A percentile compares a stretch with the other conserved stretches of the same genome.
phyloP scores from a whole-genome alignment of 2,888 invertebrate species.

The Morpho deidamia region DNA sequence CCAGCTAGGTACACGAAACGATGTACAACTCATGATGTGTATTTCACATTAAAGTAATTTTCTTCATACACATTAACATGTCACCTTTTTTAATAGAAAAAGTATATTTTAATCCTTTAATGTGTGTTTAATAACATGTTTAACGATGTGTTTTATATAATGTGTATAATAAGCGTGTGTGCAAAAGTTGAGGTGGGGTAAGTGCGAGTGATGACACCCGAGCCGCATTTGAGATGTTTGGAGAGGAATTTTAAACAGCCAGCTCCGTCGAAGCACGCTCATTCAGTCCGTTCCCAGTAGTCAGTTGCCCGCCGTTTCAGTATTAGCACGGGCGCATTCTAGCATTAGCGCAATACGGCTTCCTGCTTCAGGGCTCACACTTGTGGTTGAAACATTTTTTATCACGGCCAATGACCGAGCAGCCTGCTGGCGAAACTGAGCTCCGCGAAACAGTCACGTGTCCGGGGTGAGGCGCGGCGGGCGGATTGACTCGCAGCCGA shows the following conservation, averaged over 20 bases:
- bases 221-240: constrained; percentile 51
- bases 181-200: constrained; percentile 17
- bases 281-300: constrained; percentile 33
- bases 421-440: constrained; percentile 64
- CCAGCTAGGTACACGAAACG: constrained; percentile 4
- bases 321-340: constrained; percentile 36
- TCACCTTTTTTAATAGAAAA: too few species aligned
- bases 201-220: constrained; percentile 42
- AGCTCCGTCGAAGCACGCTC: constrained; percentile 13
- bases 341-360: constrained; percentile 48
- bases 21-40: neutral
- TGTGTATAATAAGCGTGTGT: constrained; percentile 1
- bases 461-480: constrained; percentile 76
- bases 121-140: neutral
- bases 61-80: too few species aligned
- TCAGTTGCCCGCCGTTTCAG: constrained; percentile 26
- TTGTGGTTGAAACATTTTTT: constrained; percentile 53
- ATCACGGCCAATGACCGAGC: constrained; percentile 70
- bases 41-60: too few species aligned
- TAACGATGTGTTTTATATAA: neutral
- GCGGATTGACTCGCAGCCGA: constrained; percentile 61
- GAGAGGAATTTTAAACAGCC: constrained; percentile 28
- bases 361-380: constrained; percentile 58
- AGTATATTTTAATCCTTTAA: neutral
- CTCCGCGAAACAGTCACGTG: constrained; percentile 72